Percentiles rank a stretch among this genome's conserved stretches.
Conservation (phyloP, 2,797 vertebrate species). For the Sebastes minor region DNA sequence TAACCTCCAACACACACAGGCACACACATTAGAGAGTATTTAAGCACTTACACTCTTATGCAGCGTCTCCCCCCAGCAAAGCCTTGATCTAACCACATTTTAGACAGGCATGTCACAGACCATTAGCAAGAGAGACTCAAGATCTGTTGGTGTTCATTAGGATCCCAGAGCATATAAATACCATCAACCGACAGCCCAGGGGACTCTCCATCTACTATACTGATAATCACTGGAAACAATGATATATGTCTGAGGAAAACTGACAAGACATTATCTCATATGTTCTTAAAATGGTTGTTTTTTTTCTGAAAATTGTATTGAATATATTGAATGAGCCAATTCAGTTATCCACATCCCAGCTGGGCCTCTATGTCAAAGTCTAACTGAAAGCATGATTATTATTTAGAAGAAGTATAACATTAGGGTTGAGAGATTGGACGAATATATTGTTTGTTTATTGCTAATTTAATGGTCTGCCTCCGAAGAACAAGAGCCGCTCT, state of each 20-base stretch:
- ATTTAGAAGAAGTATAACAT: too few species aligned
- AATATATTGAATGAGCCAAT: background rate
- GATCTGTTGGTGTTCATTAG: slow-evolving; percentile 58
- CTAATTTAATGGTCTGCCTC: too few species aligned
- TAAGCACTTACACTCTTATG: slow-evolving; percentile 17
- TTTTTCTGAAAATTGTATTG: background rate
- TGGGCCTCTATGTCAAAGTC: too few species aligned
- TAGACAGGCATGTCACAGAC: slow-evolving; percentile 41
- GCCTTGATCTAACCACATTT: slow-evolving; percentile 42
- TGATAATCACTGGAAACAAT: background rate
- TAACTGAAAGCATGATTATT: too few species aligned
- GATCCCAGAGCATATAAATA: slow-evolving; percentile 48
- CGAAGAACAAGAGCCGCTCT: too few species aligned
- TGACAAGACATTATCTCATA: background rate
- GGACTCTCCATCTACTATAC: slow-evolving; percentile 17
- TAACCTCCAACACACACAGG: background rate
- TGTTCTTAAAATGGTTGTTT: background rate
- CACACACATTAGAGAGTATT: slow-evolving; percentile 1
- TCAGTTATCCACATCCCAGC: background rate
- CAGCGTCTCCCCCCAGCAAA: slow-evolving; percentile 6
- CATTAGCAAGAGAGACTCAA: slow-evolving; percentile 54
- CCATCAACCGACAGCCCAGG: slow-evolving; percentile 36
- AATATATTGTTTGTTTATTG: too few species aligned
- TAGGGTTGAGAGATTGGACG: too few species aligned
- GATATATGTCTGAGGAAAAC: background rate